Evolutionary conservation across 2,888 invertebrate genomes (phyloP).

Genomic region (Harpalus rubripes): DNA sequence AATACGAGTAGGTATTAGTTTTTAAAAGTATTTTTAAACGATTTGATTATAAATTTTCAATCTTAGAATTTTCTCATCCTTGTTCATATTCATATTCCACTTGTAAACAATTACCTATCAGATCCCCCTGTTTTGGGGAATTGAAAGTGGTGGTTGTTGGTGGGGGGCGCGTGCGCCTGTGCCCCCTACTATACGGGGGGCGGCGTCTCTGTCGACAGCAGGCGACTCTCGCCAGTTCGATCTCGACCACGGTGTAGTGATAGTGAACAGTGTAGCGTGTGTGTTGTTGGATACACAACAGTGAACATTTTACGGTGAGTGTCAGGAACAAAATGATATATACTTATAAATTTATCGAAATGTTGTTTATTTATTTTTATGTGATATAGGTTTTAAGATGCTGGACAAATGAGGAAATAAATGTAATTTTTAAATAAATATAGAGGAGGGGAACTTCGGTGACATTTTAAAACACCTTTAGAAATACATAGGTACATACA

Average conservation of each 20-base stretch:
- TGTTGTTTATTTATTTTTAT: not conserved
- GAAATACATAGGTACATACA: too few relatives aligned
- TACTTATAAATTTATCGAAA: not conserved
- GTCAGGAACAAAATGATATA: not conserved
- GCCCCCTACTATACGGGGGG: constrained; percentile 12
- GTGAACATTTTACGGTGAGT: not conserved
- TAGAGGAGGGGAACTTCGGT: too few relatives aligned
- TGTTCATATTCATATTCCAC: not conserved
- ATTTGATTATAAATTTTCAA: not conserved
- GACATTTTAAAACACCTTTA: too few relatives aligned
- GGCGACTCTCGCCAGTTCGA: constrained; percentile 3
- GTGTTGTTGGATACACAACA: not conserved
- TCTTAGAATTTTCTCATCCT: not conserved
- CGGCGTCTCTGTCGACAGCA: not conserved
- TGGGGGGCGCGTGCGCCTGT: constrained; percentile 18
- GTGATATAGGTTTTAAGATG: not conserved
- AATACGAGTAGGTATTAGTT: too few relatives aligned
- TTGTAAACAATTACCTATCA: not conserved
- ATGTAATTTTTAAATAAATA: too few relatives aligned
- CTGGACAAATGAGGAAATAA: too few relatives aligned
- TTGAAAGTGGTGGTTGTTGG: constrained; percentile 2
- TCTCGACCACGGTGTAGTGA: not conserved
- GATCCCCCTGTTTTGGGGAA: not conserved
- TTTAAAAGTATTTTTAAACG: too few relatives aligned
- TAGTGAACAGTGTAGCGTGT: not conserved